Conservation (phyloP, 2,113 vertebrate genomes). For the Gadus chalcogrammus region DNA sequence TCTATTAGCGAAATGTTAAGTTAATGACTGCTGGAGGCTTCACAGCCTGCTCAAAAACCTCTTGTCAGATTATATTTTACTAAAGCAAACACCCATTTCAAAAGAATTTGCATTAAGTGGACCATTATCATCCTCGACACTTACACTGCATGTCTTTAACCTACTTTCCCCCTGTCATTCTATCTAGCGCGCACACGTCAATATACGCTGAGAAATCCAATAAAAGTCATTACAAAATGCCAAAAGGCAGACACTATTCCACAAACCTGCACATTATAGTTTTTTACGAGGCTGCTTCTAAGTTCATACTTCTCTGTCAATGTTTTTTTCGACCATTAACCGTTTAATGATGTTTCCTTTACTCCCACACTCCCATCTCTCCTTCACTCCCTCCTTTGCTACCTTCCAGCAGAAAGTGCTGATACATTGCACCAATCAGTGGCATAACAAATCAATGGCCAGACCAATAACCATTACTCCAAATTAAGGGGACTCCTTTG, state of each 20-base stretch:
- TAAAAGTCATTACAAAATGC: background rate
- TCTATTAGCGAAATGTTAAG: too few species aligned
- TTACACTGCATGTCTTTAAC: background rate
- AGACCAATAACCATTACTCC: constrained; percentile 59
- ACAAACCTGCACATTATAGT: background rate
- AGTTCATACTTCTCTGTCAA: background rate
- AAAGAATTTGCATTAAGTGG: background rate
- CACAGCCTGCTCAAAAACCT: too few species aligned
- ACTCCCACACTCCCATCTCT: background rate
- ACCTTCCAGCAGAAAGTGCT: constrained; percentile 12
- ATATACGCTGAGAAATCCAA: too few species aligned
- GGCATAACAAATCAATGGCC: constrained; percentile 50
- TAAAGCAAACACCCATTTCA: too few species aligned
- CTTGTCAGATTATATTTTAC: too few species aligned
- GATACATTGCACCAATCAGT: constrained; percentile 55
- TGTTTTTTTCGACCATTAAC: constrained; percentile 2
- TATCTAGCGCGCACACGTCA: too few species aligned
- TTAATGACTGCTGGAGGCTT: too few species aligned
- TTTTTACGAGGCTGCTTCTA: background rate
- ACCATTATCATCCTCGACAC: background rate
- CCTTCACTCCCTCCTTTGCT: background rate
- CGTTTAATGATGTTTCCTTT: too few species aligned
- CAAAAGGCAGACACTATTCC: background rate
- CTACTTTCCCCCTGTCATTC: background rate
- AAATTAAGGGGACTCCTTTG: constrained; percentile 46